Evolutionary conservation across 2,113 vertebrate genomes (phyloP), one percentile per base, ranked within the genome.

Genomic region (Leuciscus idus): DNA sequence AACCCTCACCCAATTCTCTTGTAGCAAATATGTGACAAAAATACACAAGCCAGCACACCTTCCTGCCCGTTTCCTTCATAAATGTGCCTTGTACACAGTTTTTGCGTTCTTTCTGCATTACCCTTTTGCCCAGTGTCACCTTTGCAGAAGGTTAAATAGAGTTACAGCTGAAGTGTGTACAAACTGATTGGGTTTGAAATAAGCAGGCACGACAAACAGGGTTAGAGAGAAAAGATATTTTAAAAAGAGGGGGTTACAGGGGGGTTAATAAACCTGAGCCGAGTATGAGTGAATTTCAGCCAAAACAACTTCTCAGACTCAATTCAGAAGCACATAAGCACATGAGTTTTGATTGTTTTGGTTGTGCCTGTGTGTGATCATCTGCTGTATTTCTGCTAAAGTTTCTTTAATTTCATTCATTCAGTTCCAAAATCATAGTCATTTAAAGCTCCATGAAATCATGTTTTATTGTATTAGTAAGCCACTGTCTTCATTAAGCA

Each of bases 101-200:
- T 87, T 68, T 59, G 39, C 39, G 23, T 78, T 55, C 10, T 73
- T 46, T 21, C 36, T 88, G 86, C 84, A 81, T 82, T 87, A 90
- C 87, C 81, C 88, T 88, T 84, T 88, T 80, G 87, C 84, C 78
- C 73, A 90, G 90, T 92, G 92, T 94, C 92, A 94, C 90, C 93
- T 93, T 91, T 91, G 36, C 39, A 21, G 86, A 57, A 43, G 88
- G 76, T 84, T 89, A 92, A 93, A 91, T 80, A 78, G 77, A 64
- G 84, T 91, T 86, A 91, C 75, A 68, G 83, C 88, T 52, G 84
- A 91, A 91, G 90, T 91, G 91, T 89, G 92, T 92, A 90, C 85
- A 84, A 85, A 81, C 72, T 85, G 88, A 93, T 92, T 90, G 91
- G 50, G 85, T 92, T 91, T 89, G 87, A 89, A 92, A 89, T 43